A percentile compares a stretch with the other conserved stretches of the same genome.
Evolutionary conservation across 2,888 invertebrate species (phyloP).

Genomic region (Pimpla rufipes): DNA sequence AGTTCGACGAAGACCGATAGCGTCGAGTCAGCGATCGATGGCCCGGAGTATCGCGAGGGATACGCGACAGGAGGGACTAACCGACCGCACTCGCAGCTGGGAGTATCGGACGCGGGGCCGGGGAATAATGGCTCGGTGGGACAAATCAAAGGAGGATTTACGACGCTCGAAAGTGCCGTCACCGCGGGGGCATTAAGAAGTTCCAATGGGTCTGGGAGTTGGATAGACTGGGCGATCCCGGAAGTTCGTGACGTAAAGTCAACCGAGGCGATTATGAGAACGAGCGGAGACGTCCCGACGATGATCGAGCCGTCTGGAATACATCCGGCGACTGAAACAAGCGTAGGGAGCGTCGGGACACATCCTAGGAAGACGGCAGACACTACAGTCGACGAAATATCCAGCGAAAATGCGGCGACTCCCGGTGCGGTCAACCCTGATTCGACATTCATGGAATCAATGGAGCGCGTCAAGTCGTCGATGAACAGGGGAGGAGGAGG

Average conservation of each 20-base stretch:
- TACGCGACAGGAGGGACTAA: slow-evolving; percentile 7
- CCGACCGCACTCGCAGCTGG: not conserved
- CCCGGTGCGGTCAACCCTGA: not conserved
- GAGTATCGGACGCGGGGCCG: not conserved
- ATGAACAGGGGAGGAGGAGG: not conserved
- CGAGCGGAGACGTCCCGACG: not conserved
- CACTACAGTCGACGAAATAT: not conserved
- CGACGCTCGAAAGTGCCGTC: slow-evolving; percentile 12
- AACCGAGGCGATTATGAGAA: slow-evolving; percentile 1
- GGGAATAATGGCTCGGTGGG: slow-evolving; percentile 1
- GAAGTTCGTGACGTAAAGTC: slow-evolving; percentile 3
- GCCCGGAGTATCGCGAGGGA: slow-evolving; percentile 4
- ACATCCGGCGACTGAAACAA: not conserved
- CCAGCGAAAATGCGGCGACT: not conserved
- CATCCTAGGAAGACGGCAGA: not conserved
- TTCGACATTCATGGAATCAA: not conserved
- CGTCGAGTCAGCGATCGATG: slow-evolving; percentile 23
- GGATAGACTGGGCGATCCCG: not conserved
- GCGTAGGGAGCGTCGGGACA: not conserved
- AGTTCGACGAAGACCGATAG: slow-evolving; percentile 60
- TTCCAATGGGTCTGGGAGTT: slow-evolving; percentile 1
- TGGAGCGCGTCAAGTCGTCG: slow-evolving; percentile 13
- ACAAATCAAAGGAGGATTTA: slow-evolving; percentile 56
- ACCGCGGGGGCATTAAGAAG: not conserved
- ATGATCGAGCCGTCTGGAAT: not conserved